phyloP scores from a whole-genome alignment of 2,797 vertebrate species.

The Halcyon badia region DNA sequence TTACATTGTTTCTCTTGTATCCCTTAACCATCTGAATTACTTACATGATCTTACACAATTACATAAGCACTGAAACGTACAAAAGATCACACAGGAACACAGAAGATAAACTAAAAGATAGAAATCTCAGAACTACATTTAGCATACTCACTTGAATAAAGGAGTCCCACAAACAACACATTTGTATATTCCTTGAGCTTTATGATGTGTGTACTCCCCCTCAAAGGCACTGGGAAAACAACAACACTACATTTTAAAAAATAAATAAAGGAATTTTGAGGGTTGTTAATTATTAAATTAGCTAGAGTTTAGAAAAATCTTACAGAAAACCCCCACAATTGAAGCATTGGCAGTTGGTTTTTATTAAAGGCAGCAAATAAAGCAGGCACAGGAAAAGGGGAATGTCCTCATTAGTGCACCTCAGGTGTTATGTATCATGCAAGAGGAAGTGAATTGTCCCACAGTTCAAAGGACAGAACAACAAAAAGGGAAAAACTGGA shows the following conservation, averaged over 20 bases:
- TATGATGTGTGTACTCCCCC: slow-evolving; percentile 89
- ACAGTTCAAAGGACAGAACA: background rate
- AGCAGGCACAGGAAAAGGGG: slow-evolving; percentile 3
- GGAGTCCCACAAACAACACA: slow-evolving; percentile 92
- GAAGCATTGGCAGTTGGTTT: background rate
- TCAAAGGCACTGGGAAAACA: slow-evolving; percentile 90
- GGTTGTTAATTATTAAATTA: background rate
- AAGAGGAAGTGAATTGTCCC: background rate
- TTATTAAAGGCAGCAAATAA: slow-evolving; percentile 42
- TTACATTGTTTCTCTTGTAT: background rate
- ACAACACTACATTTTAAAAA: slow-evolving; percentile 62
- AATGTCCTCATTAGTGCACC: background rate
- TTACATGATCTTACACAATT: background rate
- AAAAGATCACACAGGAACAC: background rate
- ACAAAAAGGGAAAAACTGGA: background rate
- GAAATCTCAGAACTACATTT: slow-evolving; percentile 4
- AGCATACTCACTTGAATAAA: slow-evolving; percentile 90
- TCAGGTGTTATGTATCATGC: background rate
- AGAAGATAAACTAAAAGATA: background rate
- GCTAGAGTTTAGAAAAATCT: background rate
- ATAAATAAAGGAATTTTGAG: background rate
- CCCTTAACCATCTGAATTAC: background rate
- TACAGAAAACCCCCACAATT: background rate
- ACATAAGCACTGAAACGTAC: background rate
- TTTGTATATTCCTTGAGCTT: slow-evolving; percentile 90